Evolutionary conservation across 92 coral and sea anemone species (phyloP), one percentile per base, ranked within the genome.

Genomic region (Parazoanthus atlanticus): DNA sequence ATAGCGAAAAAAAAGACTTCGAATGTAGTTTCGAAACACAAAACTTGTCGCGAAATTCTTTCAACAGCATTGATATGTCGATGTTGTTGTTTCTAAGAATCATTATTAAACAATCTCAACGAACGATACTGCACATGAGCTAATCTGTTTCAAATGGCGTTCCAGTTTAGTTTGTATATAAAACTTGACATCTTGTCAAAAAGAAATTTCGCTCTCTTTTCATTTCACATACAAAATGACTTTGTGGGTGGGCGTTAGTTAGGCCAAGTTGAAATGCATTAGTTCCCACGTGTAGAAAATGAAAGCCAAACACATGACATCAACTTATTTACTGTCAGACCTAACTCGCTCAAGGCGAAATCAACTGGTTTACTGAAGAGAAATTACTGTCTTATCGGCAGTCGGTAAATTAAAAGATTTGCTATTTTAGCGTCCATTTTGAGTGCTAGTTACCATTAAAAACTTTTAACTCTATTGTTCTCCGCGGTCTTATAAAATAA

Each of bases 171-270:
- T 84, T 70, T 84, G 78, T 43, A 47, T 84, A 84, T 46, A 84
- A 84, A 84, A 70, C 41, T 25, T 84, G 87, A 84, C 87, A 84
- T 70, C 43, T 84, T 84, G 87, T 84, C 87, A 84, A 84, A 84
- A 70, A 84, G 41, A 84, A 41, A 43, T 71, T 41, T 84, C 65
- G 26, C 41, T 70, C 41, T 82, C 77, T 28, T 84, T 84, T 46
- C 66, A 75, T 30, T 84, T 84, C 61, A 43, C 87, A 84, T 31
- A 56, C 70, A 71, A 70, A 84, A 84, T 84, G 87, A 40, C 61
- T 43, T 83, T 32, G 61, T 71, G 86, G 86, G 86, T 83, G 86
- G 77, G 86, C 78, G 76, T 43, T 26, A 41, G n/a, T 19, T n/a
- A 40, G 12, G 40, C 11, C 77, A 40, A 41, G 76, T 40, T 41